Conservation (phyloP, 2,888 invertebrate species). For the Neocrepidodera transversa region DNA sequence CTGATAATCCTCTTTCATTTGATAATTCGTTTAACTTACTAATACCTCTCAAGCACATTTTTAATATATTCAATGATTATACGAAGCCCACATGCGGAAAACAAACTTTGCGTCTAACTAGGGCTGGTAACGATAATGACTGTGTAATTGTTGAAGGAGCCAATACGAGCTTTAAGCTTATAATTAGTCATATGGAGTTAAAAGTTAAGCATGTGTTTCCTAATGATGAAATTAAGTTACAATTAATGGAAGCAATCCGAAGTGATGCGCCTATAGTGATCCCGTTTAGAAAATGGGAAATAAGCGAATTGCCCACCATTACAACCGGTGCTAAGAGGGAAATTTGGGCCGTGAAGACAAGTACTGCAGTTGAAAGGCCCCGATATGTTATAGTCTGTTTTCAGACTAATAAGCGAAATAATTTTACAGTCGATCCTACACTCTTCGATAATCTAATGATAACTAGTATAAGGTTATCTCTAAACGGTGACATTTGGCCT, state of each 20-base stretch:
- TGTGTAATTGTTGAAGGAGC: slow-evolving; percentile 10
- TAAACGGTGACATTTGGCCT: slow-evolving; percentile 30
- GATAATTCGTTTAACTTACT: slow-evolving; percentile 24
- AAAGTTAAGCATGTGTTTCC: slow-evolving; percentile 7
- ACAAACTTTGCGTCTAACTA: slow-evolving; percentile 32
- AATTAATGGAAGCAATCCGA: slow-evolving; percentile 27
- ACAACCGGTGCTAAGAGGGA: slow-evolving; percentile 22
- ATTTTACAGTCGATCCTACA: slow-evolving; percentile 19
- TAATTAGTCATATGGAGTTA: slow-evolving; percentile 30
- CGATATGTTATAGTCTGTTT: slow-evolving; percentile 32
- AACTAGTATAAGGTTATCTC: slow-evolving; percentile 11
- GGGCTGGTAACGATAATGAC: slow-evolving; percentile 33
- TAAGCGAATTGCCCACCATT: slow-evolving; percentile 33
- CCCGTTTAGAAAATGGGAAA: slow-evolving; percentile 36
- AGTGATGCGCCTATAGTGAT: slow-evolving; percentile 29
- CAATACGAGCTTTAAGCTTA: slow-evolving; percentile 20
- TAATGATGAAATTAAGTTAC: slow-evolving; percentile 30
- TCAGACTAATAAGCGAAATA: slow-evolving; percentile 10
- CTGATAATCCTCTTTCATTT: slow-evolving; percentile 29
- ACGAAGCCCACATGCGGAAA: slow-evolving; percentile 20
- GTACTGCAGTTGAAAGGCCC: slow-evolving; percentile 27
- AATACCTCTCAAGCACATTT: slow-evolving; percentile 31
- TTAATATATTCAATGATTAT: slow-evolving; percentile 35
- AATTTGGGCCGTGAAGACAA: slow-evolving; percentile 34
- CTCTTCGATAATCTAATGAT: slow-evolving; percentile 25